phyloP scores from a whole-genome alignment of 2,797 vertebrate species.

The Myotis planiceps region DNA sequence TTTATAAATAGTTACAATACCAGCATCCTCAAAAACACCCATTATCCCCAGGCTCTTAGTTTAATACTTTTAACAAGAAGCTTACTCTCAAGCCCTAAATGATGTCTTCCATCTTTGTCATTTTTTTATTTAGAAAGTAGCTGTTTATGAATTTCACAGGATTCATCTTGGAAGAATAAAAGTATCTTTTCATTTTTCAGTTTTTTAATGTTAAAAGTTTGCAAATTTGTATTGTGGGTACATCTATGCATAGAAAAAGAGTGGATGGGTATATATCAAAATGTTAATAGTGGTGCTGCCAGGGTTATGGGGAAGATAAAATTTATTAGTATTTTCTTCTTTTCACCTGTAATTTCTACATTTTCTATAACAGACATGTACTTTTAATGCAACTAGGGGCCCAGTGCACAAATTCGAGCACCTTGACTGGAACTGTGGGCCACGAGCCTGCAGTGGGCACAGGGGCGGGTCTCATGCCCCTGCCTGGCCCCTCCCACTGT shows the following conservation, averaged over 20 bases:
- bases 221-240: background rate
- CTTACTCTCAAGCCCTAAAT: background rate
- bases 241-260: background rate
- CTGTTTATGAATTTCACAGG: background rate
- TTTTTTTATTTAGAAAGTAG: conserved; percentile 3
- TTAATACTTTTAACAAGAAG: background rate
- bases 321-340: background rate
- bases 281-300: background rate
- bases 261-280: background rate
- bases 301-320: background rate
- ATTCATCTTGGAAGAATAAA: background rate
- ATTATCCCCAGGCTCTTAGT: background rate
- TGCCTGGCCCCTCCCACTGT: too few relatives aligned
- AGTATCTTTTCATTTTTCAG: background rate
- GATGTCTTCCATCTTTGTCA: background rate
- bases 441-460: too few relatives aligned
- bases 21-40: background rate
- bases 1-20: background rate
- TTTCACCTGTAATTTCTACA: background rate
- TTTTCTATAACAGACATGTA: background rate
- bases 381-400: background rate
- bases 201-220: background rate
- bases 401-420: too few relatives aligned
- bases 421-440: too few relatives aligned
- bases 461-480: too few relatives aligned